Percentiles rank a stretch among this genome's conserved stretches.
These are phyloP conservation scores for Hedya salicella DNA, from an alignment of 2,888 invertebrate species.

Conservation along the genomic window DNA sequence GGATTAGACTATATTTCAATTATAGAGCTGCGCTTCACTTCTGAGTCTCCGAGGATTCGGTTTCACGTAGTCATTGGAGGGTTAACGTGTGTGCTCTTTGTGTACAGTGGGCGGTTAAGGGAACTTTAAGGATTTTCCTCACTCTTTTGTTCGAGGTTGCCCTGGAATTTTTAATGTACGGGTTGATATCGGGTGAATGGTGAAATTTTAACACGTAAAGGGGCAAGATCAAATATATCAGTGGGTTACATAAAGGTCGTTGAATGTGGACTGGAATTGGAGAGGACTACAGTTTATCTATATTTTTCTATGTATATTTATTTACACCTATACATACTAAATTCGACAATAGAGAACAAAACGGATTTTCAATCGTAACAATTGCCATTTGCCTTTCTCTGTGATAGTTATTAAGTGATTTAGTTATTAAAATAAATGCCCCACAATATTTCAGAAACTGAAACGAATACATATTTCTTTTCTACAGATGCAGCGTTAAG, in stretches of 20 bases:
- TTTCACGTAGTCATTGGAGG: constrained; percentile 27
- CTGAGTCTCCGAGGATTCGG: constrained; percentile 16
- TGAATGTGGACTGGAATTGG: constrained; percentile 2
- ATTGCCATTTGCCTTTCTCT: too few species aligned
- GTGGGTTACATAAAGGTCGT: constrained; percentile 16
- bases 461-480: not conserved
- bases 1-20: constrained; percentile 30
- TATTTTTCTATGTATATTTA: too few species aligned
- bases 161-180: constrained; percentile 28
- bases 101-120: not conserved
- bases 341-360: too few species aligned
- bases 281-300: not conserved
- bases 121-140: constrained; percentile 29
- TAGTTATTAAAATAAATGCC: too few species aligned
- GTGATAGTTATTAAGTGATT: too few species aligned
- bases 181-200: constrained; percentile 21
- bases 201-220: constrained; percentile 24
- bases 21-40: constrained; percentile 11
- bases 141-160: constrained; percentile 22
- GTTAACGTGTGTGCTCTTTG: constrained; percentile 26
- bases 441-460: too few species aligned
- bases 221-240: constrained; percentile 31
- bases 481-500: not conserved
- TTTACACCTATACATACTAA: too few species aligned
- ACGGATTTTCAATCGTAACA: too few species aligned